phyloP scores from a whole-genome alignment of 2,888 invertebrate genomes.

The Drosophila prostipennis region DNA sequence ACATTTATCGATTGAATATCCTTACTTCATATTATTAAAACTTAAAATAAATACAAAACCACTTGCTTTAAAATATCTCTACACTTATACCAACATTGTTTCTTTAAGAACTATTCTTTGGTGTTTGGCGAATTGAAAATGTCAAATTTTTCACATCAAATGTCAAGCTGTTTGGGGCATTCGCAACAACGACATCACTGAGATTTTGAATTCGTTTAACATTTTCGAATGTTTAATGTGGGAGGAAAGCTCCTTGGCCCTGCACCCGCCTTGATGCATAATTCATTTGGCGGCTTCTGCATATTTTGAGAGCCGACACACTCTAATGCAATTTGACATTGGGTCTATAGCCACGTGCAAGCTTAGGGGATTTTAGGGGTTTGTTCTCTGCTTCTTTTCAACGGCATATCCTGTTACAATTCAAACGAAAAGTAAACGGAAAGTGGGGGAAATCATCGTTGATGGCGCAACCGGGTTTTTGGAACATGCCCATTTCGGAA shows the following conservation, averaged over 20 bases:
- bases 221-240: conserved; percentile 33
- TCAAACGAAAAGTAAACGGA: conserved; percentile 27
- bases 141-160: conserved; percentile 9
- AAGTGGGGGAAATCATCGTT: conserved; percentile 23
- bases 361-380: conserved; percentile 14
- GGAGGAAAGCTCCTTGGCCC: conserved; percentile 8
- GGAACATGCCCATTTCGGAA: conserved; percentile 9
- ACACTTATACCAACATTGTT: too few relatives aligned
- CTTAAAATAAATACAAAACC: too few relatives aligned
- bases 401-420: conserved; percentile 48
- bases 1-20: too few relatives aligned
- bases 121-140: neutral
- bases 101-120: too few relatives aligned
- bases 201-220: conserved; percentile 20
- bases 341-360: conserved; percentile 41
- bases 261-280: conserved; percentile 53
- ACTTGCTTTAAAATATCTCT: too few relatives aligned
- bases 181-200: neutral
- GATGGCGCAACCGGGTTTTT: neutral
- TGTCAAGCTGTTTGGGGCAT: conserved; percentile 1
- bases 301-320: conserved; percentile 45
- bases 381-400: conserved; percentile 11
- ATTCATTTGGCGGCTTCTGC: conserved; percentile 63
- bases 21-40: too few relatives aligned
- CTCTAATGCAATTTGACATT: conserved; percentile 70